phyloP scores from a whole-genome alignment of 1,140 invertebrate species.

The Pseudomyrmex gracilis region DNA sequence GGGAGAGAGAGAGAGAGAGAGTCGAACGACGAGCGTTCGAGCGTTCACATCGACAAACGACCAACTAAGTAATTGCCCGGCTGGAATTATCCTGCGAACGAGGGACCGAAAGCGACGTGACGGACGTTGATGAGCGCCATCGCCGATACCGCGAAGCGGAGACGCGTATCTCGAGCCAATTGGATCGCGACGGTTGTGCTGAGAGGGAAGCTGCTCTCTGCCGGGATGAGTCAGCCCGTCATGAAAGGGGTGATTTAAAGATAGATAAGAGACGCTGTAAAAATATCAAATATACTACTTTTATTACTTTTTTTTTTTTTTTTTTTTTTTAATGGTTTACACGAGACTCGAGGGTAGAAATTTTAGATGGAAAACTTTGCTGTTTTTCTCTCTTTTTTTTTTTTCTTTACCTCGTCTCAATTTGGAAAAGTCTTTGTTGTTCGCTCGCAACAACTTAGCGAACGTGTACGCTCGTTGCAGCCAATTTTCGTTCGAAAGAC shows the following conservation, averaged over 20 bases:
- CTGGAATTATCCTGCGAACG: slow-evolving; percentile 59
- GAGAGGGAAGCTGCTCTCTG: slow-evolving; percentile 28
- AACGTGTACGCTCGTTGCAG: too few relatives aligned
- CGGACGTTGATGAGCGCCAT: slow-evolving; percentile 52
- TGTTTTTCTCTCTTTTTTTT: too few relatives aligned
- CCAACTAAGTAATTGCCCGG: slow-evolving; percentile 52
- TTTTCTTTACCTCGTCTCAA: too few relatives aligned
- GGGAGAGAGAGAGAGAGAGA: slow-evolving; percentile 22
- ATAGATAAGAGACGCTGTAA: neutral
- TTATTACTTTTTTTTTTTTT: neutral
- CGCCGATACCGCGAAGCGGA: slow-evolving; percentile 42
- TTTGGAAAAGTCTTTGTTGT: too few relatives aligned
- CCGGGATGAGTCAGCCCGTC: slow-evolving; percentile 4
- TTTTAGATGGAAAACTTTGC: too few relatives aligned
- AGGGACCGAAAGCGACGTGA: slow-evolving; percentile 44
- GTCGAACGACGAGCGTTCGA: slow-evolving; percentile 37
- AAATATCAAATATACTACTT: neutral
- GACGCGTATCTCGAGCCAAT: slow-evolving; percentile 41
- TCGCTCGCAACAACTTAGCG: too few relatives aligned
- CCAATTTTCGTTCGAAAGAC: too few relatives aligned
- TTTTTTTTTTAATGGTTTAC: too few relatives aligned
- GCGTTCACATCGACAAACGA: slow-evolving; percentile 34
- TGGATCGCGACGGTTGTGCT: neutral
- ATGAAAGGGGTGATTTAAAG: neutral
- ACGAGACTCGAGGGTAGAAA: too few relatives aligned